Conservation (phyloP, 2,113 vertebrate species). For the Electrona antarctica region DNA sequence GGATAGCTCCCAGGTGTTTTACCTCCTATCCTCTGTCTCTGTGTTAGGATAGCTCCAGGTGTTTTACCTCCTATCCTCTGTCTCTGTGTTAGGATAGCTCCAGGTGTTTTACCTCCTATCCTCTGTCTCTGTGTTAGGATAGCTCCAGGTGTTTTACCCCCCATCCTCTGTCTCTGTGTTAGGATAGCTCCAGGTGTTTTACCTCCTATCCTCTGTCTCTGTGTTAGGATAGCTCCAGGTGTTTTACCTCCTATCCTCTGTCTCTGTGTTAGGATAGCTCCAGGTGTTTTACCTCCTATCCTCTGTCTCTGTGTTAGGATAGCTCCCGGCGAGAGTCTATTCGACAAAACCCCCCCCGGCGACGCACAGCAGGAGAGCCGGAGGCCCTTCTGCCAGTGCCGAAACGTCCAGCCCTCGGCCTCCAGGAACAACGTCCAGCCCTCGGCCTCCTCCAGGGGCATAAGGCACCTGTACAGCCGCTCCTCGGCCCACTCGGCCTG, state of each 20-base stretch:
- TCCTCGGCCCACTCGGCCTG: slow-evolving; percentile 61
- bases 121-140: too few relatives aligned
- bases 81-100: too few relatives aligned
- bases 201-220: too few relatives aligned
- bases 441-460: slow-evolving; percentile 7
- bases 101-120: too few relatives aligned
- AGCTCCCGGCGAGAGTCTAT: slow-evolving; percentile 80
- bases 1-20: too few relatives aligned
- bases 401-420: slow-evolving; percentile 28
- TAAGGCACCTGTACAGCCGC: slow-evolving; percentile 37
- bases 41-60: too few relatives aligned
- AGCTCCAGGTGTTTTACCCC: too few relatives aligned
- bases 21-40: too few relatives aligned
- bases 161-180: neutral
- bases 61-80: too few relatives aligned
- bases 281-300: slow-evolving; percentile 6
- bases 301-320: slow-evolving; percentile 68
- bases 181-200: neutral
- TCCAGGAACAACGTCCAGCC: neutral
- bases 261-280: neutral
- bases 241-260: neutral
- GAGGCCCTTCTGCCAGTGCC: slow-evolving; percentile 77
- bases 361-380: slow-evolving; percentile 43
- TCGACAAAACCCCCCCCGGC: slow-evolving; percentile 72
- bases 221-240: too few relatives aligned